phyloP scores from a whole-genome alignment of 2,797 vertebrate species.

The Sparidentex hasta region DNA sequence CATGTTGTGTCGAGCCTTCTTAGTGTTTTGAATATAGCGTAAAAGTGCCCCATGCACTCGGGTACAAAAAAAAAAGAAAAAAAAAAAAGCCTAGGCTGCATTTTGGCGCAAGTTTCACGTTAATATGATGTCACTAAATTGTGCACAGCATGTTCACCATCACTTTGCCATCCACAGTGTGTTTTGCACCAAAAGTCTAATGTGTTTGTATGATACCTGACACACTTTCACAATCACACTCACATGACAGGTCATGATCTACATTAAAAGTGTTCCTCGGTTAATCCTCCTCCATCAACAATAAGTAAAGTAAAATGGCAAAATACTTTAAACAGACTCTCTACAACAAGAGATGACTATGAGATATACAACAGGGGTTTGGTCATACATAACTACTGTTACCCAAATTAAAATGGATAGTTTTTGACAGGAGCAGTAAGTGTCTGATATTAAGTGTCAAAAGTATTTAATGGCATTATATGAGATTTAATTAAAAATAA shows the following conservation, averaged over 20 bases:
- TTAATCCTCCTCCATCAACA: background rate
- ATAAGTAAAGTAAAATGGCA: background rate
- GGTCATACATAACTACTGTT: background rate
- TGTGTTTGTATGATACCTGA: too few relatives aligned
- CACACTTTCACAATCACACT: background rate
- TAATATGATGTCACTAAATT: background rate
- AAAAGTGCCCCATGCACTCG: too few relatives aligned
- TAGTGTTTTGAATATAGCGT: too few relatives aligned
- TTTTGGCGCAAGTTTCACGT: too few relatives aligned
- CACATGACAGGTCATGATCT: background rate
- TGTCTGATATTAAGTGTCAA: too few relatives aligned
- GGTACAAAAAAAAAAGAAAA: too few relatives aligned
- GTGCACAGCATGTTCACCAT: background rate
- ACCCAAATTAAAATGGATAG: background rate
- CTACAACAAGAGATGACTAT: background rate
- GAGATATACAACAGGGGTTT: background rate
- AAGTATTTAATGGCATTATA: too few relatives aligned
- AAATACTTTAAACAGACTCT: background rate
- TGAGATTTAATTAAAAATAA: too few relatives aligned
- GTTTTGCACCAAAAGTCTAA: background rate
- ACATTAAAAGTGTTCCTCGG: too few relatives aligned
- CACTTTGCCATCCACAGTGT: background rate
- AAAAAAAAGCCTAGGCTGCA: too few relatives aligned
- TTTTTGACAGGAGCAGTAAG: background rate
- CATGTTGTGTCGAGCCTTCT: too few relatives aligned